Percentiles rank a stretch among this genome's conserved stretches.
Evolutionary conservation across 2,113 vertebrate genomes (phyloP).

Genomic region (Trogon surrucura): DNA sequence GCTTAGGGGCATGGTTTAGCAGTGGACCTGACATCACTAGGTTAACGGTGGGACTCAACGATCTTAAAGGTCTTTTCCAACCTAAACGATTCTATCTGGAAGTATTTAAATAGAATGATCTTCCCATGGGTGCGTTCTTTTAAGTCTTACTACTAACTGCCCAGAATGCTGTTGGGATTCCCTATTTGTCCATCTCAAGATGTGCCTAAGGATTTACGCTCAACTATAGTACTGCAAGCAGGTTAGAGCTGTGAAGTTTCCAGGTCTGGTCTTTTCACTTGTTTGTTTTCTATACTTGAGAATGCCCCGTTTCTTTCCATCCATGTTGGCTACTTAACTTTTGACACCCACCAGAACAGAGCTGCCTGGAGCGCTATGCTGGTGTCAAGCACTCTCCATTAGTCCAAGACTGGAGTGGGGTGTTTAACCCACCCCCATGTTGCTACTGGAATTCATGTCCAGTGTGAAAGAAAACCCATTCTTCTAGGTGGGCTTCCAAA

Average conservation of each 20-base stretch:
- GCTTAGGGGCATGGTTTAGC: too few relatives aligned
- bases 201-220: background rate
- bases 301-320: accelerated
- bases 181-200: background rate
- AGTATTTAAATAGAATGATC: background rate
- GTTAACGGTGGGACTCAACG: too few relatives aligned
- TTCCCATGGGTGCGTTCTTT: background rate
- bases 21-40: too few relatives aligned
- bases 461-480: background rate
- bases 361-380: accelerated
- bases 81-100: too few relatives aligned
- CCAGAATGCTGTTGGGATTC: accelerated
- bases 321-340: background rate
- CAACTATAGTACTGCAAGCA: background rate
- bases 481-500: background rate
- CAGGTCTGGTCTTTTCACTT: background rate
- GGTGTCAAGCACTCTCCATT: accelerated
- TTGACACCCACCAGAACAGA: background rate
- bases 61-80: too few relatives aligned
- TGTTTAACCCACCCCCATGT: accelerated
- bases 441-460: background rate
- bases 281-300: accelerated
- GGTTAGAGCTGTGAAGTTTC: background rate
- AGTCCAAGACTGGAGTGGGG: background rate
- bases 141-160: background rate